These are phyloP conservation scores for Poeciliopsis paucimaculata DNA, from an alignment of 2,797 vertebrate genomes.

Conservation along the genomic window DNA sequence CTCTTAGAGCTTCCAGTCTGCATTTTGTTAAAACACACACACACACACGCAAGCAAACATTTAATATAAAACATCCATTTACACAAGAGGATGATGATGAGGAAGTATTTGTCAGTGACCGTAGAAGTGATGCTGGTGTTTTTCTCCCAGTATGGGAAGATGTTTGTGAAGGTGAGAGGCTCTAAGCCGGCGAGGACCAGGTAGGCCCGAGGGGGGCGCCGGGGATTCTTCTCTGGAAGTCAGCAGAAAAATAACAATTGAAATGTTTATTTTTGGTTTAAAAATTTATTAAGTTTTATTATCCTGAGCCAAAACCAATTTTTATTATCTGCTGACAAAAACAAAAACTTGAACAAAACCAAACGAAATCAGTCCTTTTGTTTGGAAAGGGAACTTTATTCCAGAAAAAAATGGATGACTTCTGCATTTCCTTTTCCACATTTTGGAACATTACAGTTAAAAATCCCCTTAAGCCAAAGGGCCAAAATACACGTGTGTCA, in stretches of 20 bases:
- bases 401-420: neutral
- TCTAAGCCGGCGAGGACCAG: slow-evolving; percentile 82
- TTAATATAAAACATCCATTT: neutral
- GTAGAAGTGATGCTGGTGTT: slow-evolving; percentile 61
- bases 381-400: neutral
- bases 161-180: slow-evolving; percentile 86
- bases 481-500: neutral
- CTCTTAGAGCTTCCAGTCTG: slow-evolving; percentile 69
- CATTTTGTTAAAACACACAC: neutral
- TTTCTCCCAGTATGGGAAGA: slow-evolving; percentile 85
- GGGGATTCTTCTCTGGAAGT: slow-evolving; percentile 79
- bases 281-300: neutral
- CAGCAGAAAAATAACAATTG: neutral
- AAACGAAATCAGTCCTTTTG: neutral
- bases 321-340: neutral
- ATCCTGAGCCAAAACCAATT: neutral
- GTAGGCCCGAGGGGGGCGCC: slow-evolving; percentile 82
- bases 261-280: neutral
- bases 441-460: neutral
- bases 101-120: slow-evolving; percentile 50
- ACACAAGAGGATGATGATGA: too few species aligned
- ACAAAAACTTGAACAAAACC: neutral
- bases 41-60: neutral
- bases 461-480: neutral
- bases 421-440: neutral